phyloP scores from a whole-genome alignment of 2,797 vertebrate genomes.

The Neosalanx taihuensis region DNA sequence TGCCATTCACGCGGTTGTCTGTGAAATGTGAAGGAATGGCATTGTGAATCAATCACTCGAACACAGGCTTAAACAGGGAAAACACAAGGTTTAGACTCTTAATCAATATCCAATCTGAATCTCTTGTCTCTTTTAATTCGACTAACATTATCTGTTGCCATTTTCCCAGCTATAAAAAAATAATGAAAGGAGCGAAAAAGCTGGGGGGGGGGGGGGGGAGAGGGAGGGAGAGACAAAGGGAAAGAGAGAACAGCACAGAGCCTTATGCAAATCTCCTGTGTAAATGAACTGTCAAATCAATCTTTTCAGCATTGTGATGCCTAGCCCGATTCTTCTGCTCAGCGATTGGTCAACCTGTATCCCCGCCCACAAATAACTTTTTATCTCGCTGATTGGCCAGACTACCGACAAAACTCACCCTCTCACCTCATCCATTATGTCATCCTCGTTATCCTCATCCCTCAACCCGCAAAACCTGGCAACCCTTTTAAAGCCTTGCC shows the following conservation, averaged over 20 bases:
- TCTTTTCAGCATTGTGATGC: slow-evolving; percentile 64
- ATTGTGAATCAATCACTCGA: slow-evolving; percentile 72
- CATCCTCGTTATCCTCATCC: background rate
- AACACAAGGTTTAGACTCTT: slow-evolving; percentile 64
- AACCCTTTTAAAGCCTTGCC: background rate
- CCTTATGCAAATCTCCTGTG: slow-evolving; percentile 71
- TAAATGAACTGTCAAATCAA: slow-evolving; percentile 77
- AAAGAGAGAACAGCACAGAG: slow-evolving; percentile 64
- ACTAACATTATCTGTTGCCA: slow-evolving; percentile 69
- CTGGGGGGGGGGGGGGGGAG: slow-evolving; percentile 28
- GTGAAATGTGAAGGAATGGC: slow-evolving; percentile 53
- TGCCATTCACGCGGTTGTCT: slow-evolving; percentile 37
- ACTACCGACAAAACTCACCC: slow-evolving; percentile 36
- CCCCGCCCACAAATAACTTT: slow-evolving; percentile 57
- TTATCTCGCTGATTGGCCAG: slow-evolving; percentile 48
- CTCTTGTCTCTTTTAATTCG: slow-evolving; percentile 72
- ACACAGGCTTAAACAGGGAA: slow-evolving; percentile 49
- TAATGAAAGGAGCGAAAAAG: slow-evolving; percentile 24
- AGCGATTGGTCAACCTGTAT: slow-evolving; percentile 46
- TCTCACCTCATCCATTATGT: slow-evolving; percentile 50
- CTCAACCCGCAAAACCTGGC: background rate
- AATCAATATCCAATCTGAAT: slow-evolving; percentile 79
- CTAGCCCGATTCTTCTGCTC: slow-evolving; percentile 43
- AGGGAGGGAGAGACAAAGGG: slow-evolving; percentile 36
- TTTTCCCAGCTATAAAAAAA: slow-evolving; percentile 42